Evolutionary conservation across 2,888 invertebrate species (phyloP).

Genomic region (Euclidia mi): DNA sequence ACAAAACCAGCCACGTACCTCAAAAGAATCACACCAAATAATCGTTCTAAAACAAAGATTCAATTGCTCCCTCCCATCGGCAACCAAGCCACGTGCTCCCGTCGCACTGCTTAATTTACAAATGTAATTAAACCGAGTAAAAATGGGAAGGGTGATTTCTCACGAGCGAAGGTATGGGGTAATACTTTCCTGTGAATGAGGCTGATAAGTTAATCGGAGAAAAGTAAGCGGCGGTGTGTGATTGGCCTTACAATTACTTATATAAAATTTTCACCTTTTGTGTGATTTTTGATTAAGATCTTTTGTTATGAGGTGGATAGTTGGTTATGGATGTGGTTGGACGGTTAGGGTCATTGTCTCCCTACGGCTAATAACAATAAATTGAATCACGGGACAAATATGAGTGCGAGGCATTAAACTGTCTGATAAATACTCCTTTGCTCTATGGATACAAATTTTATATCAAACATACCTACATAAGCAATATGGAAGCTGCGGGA

Average conservation of each 20-base stretch:
- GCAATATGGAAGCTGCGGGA: too few species aligned
- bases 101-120: slow-evolving; percentile 60
- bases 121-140: slow-evolving; percentile 58
- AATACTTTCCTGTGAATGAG: slow-evolving; percentile 46
- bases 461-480: too few species aligned
- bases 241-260: slow-evolving; percentile 28
- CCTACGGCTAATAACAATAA: too few species aligned
- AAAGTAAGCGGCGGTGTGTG: slow-evolving; percentile 51
- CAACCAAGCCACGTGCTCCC: slow-evolving; percentile 44
- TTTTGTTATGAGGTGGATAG: neutral
- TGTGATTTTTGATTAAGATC: slow-evolving; percentile 1
- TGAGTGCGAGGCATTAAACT: too few species aligned
- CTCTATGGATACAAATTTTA: too few species aligned
- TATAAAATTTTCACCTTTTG: neutral
- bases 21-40: slow-evolving; percentile 38
- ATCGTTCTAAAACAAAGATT: slow-evolving; percentile 49
- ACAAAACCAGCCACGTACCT: slow-evolving; percentile 5
- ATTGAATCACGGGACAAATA: too few species aligned
- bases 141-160: slow-evolving; percentile 50
- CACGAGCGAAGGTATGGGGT: slow-evolving; percentile 40
- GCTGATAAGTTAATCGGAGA: slow-evolving; percentile 54
- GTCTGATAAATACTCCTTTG: too few species aligned
- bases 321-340: too few species aligned
- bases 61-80: slow-evolving; percentile 49
- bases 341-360: too few species aligned